These are phyloP conservation scores for Acrossocheilus fasciatus DNA, from an alignment of 2,797 vertebrate species.

Conservation along the genomic window DNA sequence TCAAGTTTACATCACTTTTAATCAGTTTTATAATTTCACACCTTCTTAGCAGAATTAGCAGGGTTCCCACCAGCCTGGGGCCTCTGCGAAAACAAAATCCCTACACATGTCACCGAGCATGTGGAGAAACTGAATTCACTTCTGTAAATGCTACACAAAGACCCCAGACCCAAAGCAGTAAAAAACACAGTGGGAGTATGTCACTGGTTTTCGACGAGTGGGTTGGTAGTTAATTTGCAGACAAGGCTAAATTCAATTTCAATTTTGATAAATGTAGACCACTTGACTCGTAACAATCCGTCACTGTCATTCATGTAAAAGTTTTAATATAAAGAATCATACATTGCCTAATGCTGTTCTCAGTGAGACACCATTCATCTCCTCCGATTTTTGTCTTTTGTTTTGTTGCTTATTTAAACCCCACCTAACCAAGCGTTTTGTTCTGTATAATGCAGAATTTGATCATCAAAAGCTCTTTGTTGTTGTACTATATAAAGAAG, in stretches of 20 bases:
- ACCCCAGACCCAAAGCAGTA: conserved; percentile 48
- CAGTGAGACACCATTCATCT: neutral
- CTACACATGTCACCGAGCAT: conserved; percentile 53
- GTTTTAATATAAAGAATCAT: conserved; percentile 15
- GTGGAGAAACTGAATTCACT: conserved; percentile 55
- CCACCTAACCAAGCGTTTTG: neutral
- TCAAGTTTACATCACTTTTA: conserved; percentile 63
- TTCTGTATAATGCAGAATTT: no score
- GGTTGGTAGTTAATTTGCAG: conserved; percentile 16
- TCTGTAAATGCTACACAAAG: conserved; percentile 57
- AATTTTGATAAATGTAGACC: conserved; percentile 53
- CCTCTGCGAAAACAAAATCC: conserved; percentile 61
- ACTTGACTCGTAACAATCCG: conserved; percentile 48
- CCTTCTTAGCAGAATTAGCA: conserved; percentile 65
- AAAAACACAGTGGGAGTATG: conserved; percentile 52
- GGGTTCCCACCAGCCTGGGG: conserved; percentile 63
- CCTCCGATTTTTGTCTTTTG: neutral
- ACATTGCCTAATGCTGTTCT: neutral
- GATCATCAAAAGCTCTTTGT: neutral
- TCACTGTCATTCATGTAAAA: conserved; percentile 40
- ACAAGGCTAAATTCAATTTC: conserved; percentile 23
- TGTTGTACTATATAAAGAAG: neutral
- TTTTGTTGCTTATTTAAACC: conserved; percentile 5
- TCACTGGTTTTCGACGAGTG: conserved; percentile 44
- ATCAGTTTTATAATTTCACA: conserved; percentile 71